Conservation (phyloP, 2,888 invertebrate genomes). For the Lepidochrysops patricia region DNA sequence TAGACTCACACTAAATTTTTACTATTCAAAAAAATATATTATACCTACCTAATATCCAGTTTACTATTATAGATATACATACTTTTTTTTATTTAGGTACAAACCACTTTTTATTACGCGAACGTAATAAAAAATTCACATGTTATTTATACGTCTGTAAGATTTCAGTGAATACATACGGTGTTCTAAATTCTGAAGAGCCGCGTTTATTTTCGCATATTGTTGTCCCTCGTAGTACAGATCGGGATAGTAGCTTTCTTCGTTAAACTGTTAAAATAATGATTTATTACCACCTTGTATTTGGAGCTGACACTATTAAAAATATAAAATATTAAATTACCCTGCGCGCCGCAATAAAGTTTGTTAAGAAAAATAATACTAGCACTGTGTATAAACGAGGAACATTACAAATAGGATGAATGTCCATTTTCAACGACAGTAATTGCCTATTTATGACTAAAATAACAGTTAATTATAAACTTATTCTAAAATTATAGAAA, state of each 20-base stretch:
- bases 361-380: slow-evolving; percentile 27
- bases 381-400: slow-evolving; percentile 18
- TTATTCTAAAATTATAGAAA: not conserved
- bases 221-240: slow-evolving; percentile 35
- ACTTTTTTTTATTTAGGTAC: too few species aligned
- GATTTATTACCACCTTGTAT: not conserved
- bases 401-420: not conserved
- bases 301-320: not conserved
- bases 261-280: slow-evolving; percentile 37
- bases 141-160: too few species aligned
- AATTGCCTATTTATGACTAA: not conserved
- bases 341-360: slow-evolving; percentile 31
- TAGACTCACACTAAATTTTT: too few species aligned
- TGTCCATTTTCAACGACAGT: not conserved
- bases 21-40: too few species aligned
- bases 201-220: slow-evolving; percentile 38
- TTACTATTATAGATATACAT: too few species aligned
- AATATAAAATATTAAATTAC: slow-evolving; percentile 35
- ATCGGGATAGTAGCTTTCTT: slow-evolving; percentile 41
- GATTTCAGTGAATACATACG: slow-evolving; percentile 34
- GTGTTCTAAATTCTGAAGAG: slow-evolving; percentile 45
- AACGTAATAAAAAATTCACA: too few species aligned
- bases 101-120: too few species aligned
- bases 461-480: not conserved
- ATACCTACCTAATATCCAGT: too few species aligned